Base-by-base conservation (phyloP, 2,888 invertebrate genomes). In the Neoaliturus tenellus region DNA sequence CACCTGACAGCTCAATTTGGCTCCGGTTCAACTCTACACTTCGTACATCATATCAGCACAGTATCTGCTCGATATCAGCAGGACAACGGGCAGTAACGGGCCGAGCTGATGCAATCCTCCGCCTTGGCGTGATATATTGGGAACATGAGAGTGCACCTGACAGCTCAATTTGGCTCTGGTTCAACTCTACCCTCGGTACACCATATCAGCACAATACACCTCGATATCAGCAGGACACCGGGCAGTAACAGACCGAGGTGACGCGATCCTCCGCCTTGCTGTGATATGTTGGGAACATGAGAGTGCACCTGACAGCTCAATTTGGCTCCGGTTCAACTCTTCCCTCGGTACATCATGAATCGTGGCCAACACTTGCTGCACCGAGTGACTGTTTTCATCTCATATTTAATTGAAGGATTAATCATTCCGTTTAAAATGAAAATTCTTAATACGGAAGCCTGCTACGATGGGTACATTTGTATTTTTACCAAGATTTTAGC, bases 1-100 rank as follows among this genome's bases (percentile, higher is more conserved):
- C 28, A 62, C 14, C 62, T 62, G 62, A 62, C 62, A 62, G 62
- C 62, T 62, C 62, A 62, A 62, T 62, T 62, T 62, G 62, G 62
- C 62, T 17, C 31, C 28, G 28, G 62, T 62, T 62, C 62, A 62
- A 62, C 28, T 31, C 1, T 14, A 31, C 62, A 8, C 62, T 17
- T 12, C 31, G 62, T 28, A 62, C 62, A 62, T n/a, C n/a, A n/a
- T n/a, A n/a, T n/a, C n/a, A n/a, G n/a, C n/a, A n/a, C n/a, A n/a
- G n/a, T n/a, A n/a, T n/a, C n/a, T n/a, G n/a, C n/a, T n/a, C n/a
- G 6, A 55, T 55, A 25, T 55, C 6, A 55, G 23, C 55, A 55
- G 6, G 3, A 23, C 20, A 25, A 6, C 23, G 55, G 55, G 23
- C 8, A 23, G 55, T 55, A 55, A 55, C 55, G 23, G 25, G 2